phyloP scores from a whole-genome alignment of 2,888 invertebrate genomes.

The Muschampia plurimacula region DNA sequence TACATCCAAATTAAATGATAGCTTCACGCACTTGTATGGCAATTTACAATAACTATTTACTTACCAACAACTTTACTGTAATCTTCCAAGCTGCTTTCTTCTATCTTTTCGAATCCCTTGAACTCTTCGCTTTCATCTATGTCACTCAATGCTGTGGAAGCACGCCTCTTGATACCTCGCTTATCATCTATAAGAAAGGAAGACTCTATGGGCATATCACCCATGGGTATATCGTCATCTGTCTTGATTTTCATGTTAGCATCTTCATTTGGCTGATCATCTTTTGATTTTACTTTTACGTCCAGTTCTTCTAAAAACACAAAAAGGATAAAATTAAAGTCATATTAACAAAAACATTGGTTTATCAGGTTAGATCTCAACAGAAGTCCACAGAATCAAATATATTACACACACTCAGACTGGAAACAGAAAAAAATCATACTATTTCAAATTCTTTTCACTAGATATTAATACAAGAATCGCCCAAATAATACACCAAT shows the following conservation, averaged over 20 bases:
- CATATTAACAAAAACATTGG: no score
- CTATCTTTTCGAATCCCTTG: conserved; percentile 67
- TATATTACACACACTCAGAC: no score
- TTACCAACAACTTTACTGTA: conserved; percentile 68
- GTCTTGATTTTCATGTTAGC: neutral
- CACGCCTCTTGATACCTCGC: conserved; percentile 70
- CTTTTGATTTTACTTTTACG: neutral
- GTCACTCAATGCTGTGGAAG: conserved; percentile 71
- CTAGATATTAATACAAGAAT: no score
- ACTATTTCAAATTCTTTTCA: no score
- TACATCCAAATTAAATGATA: no score
- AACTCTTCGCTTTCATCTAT: conserved; percentile 61
- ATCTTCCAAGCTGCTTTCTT: conserved; percentile 56
- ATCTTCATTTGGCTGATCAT: neutral
- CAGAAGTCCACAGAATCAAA: no score
- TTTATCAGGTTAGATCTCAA: no score
- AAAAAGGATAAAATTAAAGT: no score
- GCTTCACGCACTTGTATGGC: no score
- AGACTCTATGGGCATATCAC: conserved; percentile 3
- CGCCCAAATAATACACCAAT: no score
- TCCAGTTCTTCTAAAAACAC: conserved; percentile 5
- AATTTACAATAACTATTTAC: conserved; percentile 43
- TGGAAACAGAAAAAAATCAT: no score
- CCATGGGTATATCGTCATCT: neutral
- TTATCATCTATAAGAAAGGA: conserved; percentile 47